Percentiles rank a stretch among this genome's conserved stretches.
Evolutionary conservation across 2,113 vertebrate genomes (phyloP).

Genomic region (Gorsachius goisagi): DNA sequence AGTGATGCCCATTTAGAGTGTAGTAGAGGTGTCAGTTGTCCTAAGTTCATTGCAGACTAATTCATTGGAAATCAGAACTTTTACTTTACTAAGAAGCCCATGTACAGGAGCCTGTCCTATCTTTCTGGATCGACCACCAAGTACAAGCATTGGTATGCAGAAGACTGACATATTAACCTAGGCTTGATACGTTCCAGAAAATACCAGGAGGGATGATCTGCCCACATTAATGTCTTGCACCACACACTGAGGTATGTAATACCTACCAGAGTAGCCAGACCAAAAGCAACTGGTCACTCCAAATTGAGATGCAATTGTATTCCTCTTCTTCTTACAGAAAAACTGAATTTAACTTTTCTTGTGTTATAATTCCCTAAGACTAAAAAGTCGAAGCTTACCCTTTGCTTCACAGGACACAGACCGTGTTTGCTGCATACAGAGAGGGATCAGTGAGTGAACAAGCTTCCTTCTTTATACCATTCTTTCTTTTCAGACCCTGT

Average conservation of each 20-base stretch:
- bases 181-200: not conserved
- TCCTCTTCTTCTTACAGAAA: not conserved
- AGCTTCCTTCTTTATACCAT: not conserved
- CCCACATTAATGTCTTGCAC: not conserved
- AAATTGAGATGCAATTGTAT: not conserved
- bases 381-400: not conserved
- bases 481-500: not conserved
- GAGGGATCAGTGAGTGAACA: not conserved
- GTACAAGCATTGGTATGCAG: not conserved
- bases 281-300: not conserved
- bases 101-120: not conserved
- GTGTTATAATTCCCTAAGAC: not conserved
- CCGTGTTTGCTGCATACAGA: not conserved
- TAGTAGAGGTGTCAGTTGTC: not conserved
- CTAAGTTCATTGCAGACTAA: fast-evolving
- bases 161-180: not conserved
- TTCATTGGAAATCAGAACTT: not conserved
- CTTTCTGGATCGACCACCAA: not conserved
- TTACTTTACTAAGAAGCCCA: not conserved
- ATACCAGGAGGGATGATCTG: not conserved
- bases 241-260: not conserved
- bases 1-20: not conserved
- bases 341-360: not conserved
- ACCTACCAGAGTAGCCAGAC: not conserved
- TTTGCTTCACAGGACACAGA: not conserved